Base-by-base conservation (phyloP, 2,797 vertebrate species). In the Scarus forsteni region DNA sequence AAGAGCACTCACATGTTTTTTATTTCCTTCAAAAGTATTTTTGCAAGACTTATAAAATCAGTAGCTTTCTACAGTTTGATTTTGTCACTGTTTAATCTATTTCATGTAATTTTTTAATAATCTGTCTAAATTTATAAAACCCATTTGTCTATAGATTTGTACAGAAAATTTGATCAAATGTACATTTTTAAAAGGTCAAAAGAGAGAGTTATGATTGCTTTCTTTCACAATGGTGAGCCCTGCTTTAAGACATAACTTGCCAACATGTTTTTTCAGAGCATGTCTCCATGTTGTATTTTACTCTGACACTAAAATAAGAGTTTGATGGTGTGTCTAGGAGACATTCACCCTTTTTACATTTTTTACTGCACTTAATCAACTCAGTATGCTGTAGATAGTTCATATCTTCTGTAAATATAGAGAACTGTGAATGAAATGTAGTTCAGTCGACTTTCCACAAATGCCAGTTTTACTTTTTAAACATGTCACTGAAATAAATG, bases 401-500 rank as follows among this genome's bases (percentile, higher is more conserved):
- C 34, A 38, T n/a, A 27, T 5, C 10, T 51, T 53, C 10, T 87
- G 62, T 76, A 82, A 63, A 69, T 64, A 75, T 16, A 74, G 2
- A 40, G 48, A 0, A 54, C 39, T 77, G 70, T 68, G 53, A 66
- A 73, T 73, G 0, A 66, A 54, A 65, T 59, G 18, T 52, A 54
- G 66, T 74, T 27, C 27, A 27, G 27, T 27, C 27, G 14, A 67
- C 48, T 73, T 42, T 67, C 19, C 36, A 45, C 62, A 6, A 74
- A 77, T 75, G 55, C 59, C 43, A 45, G 43, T 54, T 67, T 66
- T 69, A 66, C 50, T 85, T 52, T n/a, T 82, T 80, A 42, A 51
- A 75, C 77, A 80, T 79, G 79, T 62, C 81, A 78, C 55, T 80
- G 27, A 75, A 84, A 90, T 84, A 73, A 66, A 73, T 56, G 5